Conservation (phyloP, 1,140 invertebrate species). For the Bombyx mandarina region DNA sequence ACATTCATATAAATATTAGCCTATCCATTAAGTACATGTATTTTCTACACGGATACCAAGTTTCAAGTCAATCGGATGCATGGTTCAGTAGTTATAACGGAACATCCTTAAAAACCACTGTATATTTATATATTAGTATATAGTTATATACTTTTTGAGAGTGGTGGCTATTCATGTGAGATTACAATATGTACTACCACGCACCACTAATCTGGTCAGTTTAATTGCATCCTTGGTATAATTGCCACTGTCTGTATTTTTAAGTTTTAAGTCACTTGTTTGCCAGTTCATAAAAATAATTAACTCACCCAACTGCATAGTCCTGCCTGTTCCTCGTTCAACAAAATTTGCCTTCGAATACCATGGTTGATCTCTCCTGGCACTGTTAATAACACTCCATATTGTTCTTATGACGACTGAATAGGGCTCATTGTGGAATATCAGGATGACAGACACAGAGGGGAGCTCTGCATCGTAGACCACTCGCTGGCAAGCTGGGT, state of each 20-base stretch:
- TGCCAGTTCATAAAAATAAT: constrained; percentile 3
- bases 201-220: too few relatives aligned
- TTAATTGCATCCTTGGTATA: too few relatives aligned
- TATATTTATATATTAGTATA: too few relatives aligned
- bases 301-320: constrained; percentile 35
- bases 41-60: too few relatives aligned
- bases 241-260: background rate
- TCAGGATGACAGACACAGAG: constrained; percentile 80
- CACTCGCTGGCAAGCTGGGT: constrained; percentile 65
- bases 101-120: too few relatives aligned
- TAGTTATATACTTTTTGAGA: too few relatives aligned
- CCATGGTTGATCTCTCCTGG: constrained; percentile 67
- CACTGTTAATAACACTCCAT: constrained; percentile 88
- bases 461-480: constrained; percentile 69
- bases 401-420: constrained; percentile 88
- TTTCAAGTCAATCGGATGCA: too few relatives aligned
- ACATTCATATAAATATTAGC: too few relatives aligned
- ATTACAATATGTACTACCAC: too few relatives aligned
- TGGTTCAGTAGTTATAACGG: too few relatives aligned
- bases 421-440: constrained; percentile 93
- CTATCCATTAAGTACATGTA: too few relatives aligned
- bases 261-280: background rate
- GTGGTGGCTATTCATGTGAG: too few relatives aligned
- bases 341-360: constrained; percentile 36
- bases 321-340: constrained; percentile 32